Base-by-base conservation (phyloP, 2,888 invertebrate genomes). In the Philereme transversata region DNA sequence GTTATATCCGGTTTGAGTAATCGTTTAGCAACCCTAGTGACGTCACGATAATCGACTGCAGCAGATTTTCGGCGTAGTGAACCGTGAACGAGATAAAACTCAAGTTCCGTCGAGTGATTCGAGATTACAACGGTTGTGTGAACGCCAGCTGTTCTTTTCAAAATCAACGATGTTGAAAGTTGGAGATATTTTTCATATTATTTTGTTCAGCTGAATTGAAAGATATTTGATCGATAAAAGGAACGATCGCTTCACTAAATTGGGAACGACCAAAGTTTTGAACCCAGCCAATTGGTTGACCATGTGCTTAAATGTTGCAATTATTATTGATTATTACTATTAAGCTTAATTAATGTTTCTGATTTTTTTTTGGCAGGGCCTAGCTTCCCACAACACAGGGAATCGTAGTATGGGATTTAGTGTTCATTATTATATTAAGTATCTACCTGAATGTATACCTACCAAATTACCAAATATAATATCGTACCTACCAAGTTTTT, bases 41-140 rank as follows among this genome's bases (percentile, higher is more conserved):
- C 68, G 65, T 74, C 69, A 65, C 64, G 44, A 61, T 64, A 63
- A 64, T 58, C 62, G 65, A 59, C 61, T 69, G 74, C 72, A 73
- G 65, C 70, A 71, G 75, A 71, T 74, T 73, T 58, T 53, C 53
- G 50, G 72, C 57, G 65, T 67, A 75, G 59, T 74, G 71, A 73
- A 67, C 75, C 65, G 76, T 75, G 73, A 76, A 70, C 55, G 50
- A 71, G 78, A 78, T 78, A 78, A 77, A 73, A 72, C 72, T 73
- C 60, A 45, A 66, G 62, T 58, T 61, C 63, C 62, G 67, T 49
- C 55, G 50, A 57, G 62, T 64, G 67, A 66, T 66, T 61, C 62
- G 22, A 63, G 69, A 69, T 69, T 65, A 65, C 46, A 57, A 60
- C 65, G 65, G 59, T 63, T 65, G 56, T 68, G 62, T 63, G 65